Percentiles rank a stretch among this genome's conserved stretches.
phyloP scores from a whole-genome alignment of 2,797 vertebrate species.

The Rhynchotus rufescens region DNA sequence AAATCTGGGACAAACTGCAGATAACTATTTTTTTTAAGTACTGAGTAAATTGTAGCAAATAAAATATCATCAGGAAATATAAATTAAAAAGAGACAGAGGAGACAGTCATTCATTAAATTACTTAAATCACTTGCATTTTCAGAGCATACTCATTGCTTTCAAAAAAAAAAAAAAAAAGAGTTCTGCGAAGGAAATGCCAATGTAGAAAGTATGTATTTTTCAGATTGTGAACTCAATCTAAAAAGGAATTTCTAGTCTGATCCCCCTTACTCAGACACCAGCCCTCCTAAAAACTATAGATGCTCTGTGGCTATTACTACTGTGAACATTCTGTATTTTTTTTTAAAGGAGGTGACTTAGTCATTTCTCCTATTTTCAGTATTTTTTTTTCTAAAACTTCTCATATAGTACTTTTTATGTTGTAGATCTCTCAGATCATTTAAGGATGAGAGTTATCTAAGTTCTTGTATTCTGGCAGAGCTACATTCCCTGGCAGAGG shows the following conservation, averaged over 20 bases:
- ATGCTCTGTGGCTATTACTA: not conserved
- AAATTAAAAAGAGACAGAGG: not conserved
- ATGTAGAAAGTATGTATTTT: not conserved
- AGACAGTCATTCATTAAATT: not conserved
- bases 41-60: not conserved
- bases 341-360: not conserved
- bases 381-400: not conserved
- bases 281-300: not conserved
- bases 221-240: not conserved
- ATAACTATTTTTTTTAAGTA: not conserved
- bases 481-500: not conserved
- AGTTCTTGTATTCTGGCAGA: not conserved
- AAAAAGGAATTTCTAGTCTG: not conserved
- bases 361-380: not conserved
- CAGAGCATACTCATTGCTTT: not conserved
- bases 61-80: not conserved
- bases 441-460: not conserved
- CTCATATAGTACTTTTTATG: accelerated
- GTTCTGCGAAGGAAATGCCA: not conserved
- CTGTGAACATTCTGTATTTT: not conserved
- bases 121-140: not conserved
- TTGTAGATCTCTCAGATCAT: not conserved
- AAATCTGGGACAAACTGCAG: not conserved
- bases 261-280: not conserved
- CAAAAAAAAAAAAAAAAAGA: not conserved